Percentiles rank a stretch among this genome's conserved stretches.
phyloP scores from a whole-genome alignment of 2,888 invertebrate species.

The Ophion ellenae region DNA sequence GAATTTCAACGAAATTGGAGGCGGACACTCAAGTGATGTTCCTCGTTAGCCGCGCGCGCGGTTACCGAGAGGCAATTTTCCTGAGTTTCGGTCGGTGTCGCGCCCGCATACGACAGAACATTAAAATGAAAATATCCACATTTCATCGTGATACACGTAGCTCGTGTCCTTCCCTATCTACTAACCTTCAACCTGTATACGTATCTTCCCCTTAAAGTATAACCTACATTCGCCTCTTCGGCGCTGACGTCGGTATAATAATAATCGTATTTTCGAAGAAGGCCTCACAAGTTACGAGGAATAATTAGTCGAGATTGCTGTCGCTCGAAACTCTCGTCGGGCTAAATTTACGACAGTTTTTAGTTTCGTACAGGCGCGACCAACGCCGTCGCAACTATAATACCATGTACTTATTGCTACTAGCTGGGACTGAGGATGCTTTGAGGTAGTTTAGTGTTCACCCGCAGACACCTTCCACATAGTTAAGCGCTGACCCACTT shows the following conservation, averaged over 20 bases:
- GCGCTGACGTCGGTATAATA: background rate
- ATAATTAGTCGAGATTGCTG: conserved; percentile 46
- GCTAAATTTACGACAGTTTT: conserved; percentile 48
- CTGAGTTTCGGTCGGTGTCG: no score
- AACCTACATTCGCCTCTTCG: background rate
- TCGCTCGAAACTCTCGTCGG: conserved; percentile 18
- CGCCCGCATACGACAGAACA: no score
- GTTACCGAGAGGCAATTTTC: no score
- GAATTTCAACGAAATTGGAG: no score
- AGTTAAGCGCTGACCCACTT: conserved; percentile 68
- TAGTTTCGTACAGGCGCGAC: conserved; percentile 46
- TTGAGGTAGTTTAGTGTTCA: conserved; percentile 38
- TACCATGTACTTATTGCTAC: conserved; percentile 13
- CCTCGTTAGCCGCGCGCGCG: no score
- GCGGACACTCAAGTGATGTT: no score
- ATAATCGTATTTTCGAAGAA: conserved; percentile 35
- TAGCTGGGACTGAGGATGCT: conserved; percentile 29
- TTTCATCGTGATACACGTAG: background rate
- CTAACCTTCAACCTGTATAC: background rate
- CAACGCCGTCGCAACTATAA: conserved; percentile 50
- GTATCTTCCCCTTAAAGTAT: background rate
- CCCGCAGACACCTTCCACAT: conserved; percentile 36
- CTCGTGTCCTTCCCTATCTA: background rate
- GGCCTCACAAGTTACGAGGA: conserved; percentile 22
- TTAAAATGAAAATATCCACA: background rate